Conservation (phyloP, 2,888 invertebrate species). For the Acrobeloides nanus region DNA sequence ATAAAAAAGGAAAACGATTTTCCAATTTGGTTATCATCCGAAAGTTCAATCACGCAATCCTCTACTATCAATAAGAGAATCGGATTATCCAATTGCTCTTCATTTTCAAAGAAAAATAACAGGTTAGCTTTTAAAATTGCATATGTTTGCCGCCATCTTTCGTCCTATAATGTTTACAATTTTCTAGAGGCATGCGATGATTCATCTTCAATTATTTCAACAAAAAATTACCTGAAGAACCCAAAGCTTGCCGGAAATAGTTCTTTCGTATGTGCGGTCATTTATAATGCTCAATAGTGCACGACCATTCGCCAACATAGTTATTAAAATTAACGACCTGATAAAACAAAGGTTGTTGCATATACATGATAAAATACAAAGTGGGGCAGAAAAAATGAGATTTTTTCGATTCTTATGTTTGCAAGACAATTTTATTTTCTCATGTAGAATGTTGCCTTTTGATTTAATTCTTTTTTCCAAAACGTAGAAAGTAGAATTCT, state of each 20-base stretch:
- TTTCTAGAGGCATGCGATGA: neutral
- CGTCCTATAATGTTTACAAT: slow-evolving; percentile 34
- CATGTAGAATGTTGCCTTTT: neutral
- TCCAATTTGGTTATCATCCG: slow-evolving; percentile 50
- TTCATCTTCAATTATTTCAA: neutral
- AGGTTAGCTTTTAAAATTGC: slow-evolving; percentile 49
- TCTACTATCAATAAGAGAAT: slow-evolving; percentile 47
- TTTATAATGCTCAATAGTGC: slow-evolving; percentile 17
- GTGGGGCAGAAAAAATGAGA: neutral
- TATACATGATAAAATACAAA: no score
- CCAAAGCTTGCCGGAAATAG: slow-evolving; percentile 20
- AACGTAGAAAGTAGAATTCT: no score
- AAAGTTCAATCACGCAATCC: slow-evolving; percentile 48
- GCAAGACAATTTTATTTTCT: neutral
- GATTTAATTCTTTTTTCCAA: no score
- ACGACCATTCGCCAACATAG: slow-evolving; percentile 24
- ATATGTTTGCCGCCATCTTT: slow-evolving; percentile 39
- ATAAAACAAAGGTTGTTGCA: no score
- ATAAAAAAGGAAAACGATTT: slow-evolving; percentile 47
- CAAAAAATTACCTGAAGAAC: slow-evolving; percentile 24
- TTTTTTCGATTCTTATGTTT: neutral
- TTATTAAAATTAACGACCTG: no score
- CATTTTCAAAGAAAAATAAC: slow-evolving; percentile 42
- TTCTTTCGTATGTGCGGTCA: slow-evolving; percentile 24
- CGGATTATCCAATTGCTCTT: slow-evolving; percentile 31